A percentile compares a stretch with the other conserved stretches of the same genome.
These are phyloP conservation scores for Palloptera scutellata DNA, from an alignment of 2,888 invertebrate species.

Conservation along the genomic window DNA sequence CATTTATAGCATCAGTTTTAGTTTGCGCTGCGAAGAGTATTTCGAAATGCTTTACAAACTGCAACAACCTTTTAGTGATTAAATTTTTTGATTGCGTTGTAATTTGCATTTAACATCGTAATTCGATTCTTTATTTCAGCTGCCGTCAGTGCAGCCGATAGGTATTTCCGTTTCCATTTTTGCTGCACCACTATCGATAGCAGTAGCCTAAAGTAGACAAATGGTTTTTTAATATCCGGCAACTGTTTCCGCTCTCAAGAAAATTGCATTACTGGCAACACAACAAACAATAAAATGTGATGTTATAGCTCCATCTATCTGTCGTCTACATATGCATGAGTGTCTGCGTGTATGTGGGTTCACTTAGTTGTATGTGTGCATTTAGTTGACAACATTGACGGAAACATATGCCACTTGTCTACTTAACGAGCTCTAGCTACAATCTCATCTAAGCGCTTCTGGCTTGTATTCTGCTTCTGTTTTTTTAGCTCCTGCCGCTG, in stretches of 20 bases:
- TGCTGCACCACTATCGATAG: neutral
- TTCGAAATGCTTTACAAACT: too few species aligned
- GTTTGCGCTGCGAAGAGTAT: too few species aligned
- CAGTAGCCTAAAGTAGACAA: constrained; percentile 18
- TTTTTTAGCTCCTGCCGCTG: neutral
- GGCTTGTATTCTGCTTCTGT: constrained; percentile 3
- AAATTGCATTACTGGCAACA: constrained; percentile 43
- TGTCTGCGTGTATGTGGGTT: neutral
- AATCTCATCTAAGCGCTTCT: constrained; percentile 2
- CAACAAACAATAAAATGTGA: constrained; percentile 26
- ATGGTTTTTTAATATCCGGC: constrained; percentile 44
- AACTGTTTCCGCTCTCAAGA: constrained; percentile 44
- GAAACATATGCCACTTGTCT: too few species aligned
- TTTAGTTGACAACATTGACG: constrained; percentile 7
- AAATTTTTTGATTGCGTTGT: too few species aligned
- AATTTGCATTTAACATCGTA: too few species aligned
- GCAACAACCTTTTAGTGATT: too few species aligned
- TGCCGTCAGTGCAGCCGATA: neutral
- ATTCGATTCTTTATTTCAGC: too few species aligned
- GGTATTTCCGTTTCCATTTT: constrained; percentile 24
- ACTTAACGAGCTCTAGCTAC: neutral
- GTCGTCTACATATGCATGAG: neutral
- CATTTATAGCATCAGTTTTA: too few species aligned
- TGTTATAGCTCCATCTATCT: neutral
- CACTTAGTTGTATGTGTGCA: neutral